Percentiles rank a stretch among this genome's conserved stretches.
These are phyloP conservation scores for Ceyx cyanopectus DNA, from an alignment of 2,113 vertebrate species.

Conservation along the genomic window DNA sequence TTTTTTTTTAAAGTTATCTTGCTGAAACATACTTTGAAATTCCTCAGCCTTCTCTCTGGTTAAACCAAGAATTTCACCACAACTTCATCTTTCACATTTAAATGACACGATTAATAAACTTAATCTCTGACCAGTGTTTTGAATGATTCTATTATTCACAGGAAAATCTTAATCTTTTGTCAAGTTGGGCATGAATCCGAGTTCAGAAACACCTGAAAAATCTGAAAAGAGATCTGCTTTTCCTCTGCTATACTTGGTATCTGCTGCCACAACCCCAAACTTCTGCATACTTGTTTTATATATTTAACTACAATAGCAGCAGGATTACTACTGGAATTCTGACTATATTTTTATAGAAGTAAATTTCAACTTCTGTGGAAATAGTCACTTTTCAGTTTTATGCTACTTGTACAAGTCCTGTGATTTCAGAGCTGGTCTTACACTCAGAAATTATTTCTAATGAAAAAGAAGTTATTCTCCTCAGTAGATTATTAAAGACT, in stretches of 20 bases:
- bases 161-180: background rate
- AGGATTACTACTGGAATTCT: background rate
- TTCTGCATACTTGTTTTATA: background rate
- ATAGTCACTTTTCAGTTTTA: background rate
- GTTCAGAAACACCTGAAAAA: background rate
- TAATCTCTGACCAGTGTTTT: background rate
- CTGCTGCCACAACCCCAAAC: background rate
- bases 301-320: background rate
- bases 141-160: background rate
- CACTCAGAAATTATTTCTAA: background rate
- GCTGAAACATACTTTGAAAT: background rate
- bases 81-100: background rate
- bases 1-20: background rate
- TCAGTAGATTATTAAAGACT: background rate
- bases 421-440: background rate
- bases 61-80: background rate
- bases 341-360: background rate
- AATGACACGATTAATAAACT: background rate
- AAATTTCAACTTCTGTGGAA: background rate
- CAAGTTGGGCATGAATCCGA: background rate
- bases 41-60: background rate
- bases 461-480: background rate
- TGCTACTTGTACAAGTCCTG: background rate
- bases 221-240: background rate
- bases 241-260: background rate